These are phyloP conservation scores for Philereme vetulata DNA, from an alignment of 2,888 invertebrate species.

Conservation along the genomic window DNA sequence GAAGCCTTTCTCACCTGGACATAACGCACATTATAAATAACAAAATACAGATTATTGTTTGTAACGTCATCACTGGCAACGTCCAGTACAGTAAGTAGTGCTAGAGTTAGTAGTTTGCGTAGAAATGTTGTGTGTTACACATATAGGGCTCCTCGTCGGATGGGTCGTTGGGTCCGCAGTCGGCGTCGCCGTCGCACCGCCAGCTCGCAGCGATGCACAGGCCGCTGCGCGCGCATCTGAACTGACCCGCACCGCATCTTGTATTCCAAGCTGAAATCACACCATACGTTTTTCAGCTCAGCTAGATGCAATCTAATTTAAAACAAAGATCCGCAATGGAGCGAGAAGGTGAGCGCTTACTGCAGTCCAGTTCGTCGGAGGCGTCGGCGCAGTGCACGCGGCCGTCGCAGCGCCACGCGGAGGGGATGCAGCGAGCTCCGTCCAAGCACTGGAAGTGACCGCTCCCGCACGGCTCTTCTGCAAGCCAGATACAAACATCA, in stretches of 20 bases:
- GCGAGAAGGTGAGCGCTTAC: slow-evolving; percentile 51
- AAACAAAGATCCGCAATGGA: too few relatives aligned
- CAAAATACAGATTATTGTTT: too few relatives aligned
- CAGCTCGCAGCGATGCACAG: slow-evolving; percentile 90
- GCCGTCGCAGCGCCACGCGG: slow-evolving; percentile 86
- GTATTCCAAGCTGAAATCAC: slow-evolving; percentile 61
- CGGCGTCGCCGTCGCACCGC: slow-evolving; percentile 90
- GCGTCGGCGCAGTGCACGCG: slow-evolving; percentile 86
- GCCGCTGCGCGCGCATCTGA: slow-evolving; percentile 87
- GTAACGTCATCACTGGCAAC: too few relatives aligned
- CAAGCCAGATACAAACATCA: background rate
- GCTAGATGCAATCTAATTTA: too few relatives aligned
- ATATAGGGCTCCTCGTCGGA: slow-evolving; percentile 88
- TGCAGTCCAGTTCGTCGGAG: slow-evolving; percentile 85
- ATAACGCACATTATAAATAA: background rate
- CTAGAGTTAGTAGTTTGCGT: too few relatives aligned
- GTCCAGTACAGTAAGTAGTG: too few relatives aligned
- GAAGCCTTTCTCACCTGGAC: slow-evolving; percentile 82
- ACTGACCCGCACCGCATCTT: slow-evolving; percentile 87
- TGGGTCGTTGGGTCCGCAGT: slow-evolving; percentile 87
- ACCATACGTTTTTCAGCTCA: too few relatives aligned
- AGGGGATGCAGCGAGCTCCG: slow-evolving; percentile 85
- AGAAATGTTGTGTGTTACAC: slow-evolving; percentile 70
- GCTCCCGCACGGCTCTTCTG: slow-evolving; percentile 49
- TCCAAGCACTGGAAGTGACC: slow-evolving; percentile 84